These are phyloP conservation scores for Paratrypauchen microcephalus DNA, from an alignment of 2,797 vertebrate genomes.

Conservation along the genomic window DNA sequence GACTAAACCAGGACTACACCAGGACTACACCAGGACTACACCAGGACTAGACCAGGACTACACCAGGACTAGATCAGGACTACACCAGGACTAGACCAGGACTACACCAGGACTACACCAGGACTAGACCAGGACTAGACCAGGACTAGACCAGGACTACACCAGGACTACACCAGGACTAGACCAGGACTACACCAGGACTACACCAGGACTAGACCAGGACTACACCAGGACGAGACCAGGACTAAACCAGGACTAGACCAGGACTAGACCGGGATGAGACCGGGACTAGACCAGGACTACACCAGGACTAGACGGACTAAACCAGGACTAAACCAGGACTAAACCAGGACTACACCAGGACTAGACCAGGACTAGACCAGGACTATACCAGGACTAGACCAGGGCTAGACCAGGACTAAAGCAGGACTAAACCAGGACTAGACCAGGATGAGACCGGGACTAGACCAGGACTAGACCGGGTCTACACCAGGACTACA, in stretches of 20 bases:
- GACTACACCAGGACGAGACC: neutral
- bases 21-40: neutral
- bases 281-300: neutral
- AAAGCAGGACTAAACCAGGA: neutral
- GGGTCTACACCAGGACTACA: neutral
- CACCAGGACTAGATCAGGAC: neutral
- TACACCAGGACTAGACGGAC: neutral
- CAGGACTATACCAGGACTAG: neutral
- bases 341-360: neutral
- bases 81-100: neutral
- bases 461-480: neutral
- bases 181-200: neutral
- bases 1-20: neutral
- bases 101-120: neutral
- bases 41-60: neutral
- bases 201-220: neutral
- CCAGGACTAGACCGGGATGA: neutral
- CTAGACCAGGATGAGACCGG: neutral
- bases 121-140: neutral
- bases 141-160: neutral
- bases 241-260: neutral
- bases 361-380: constrained; percentile 4
- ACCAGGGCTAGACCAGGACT: constrained; percentile 2
- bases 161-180: neutral
- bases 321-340: neutral